Evolutionary conservation across 2,888 invertebrate genomes (phyloP).

Genomic region (Operophtera brumata): DNA sequence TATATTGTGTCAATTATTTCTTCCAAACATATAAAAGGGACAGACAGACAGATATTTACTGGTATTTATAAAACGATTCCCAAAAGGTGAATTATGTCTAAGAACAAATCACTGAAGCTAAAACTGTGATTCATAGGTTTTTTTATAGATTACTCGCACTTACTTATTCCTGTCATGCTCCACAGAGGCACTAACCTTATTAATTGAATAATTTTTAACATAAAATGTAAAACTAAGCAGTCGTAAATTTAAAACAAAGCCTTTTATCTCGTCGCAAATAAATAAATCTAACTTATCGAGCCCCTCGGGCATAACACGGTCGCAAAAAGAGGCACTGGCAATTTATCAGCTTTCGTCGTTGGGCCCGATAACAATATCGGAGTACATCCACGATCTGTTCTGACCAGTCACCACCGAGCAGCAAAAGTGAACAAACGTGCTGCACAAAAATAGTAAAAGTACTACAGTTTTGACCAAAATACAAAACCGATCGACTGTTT

Average conservation of each 20-base stretch:
- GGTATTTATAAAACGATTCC: too few species aligned
- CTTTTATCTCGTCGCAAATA: constrained; percentile 8
- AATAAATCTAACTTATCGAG: constrained; percentile 30
- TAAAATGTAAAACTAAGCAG: not conserved
- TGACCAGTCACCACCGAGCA: not conserved
- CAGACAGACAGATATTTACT: too few species aligned
- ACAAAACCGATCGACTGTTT: too few species aligned
- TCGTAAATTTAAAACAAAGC: not conserved
- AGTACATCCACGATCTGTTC: not conserved
- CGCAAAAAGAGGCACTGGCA: constrained; percentile 25
- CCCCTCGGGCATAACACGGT: constrained; percentile 24
- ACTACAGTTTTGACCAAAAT: too few species aligned
- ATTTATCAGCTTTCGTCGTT: constrained; percentile 32
- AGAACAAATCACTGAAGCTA: too few species aligned
- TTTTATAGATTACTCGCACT: too few species aligned
- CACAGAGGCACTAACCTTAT: not conserved
- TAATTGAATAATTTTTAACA: not conserved
- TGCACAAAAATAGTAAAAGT: too few species aligned
- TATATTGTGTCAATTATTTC: too few species aligned
- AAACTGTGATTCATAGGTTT: too few species aligned
- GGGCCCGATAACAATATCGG: constrained; percentile 22
- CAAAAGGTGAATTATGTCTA: too few species aligned
- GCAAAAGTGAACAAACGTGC: not conserved
- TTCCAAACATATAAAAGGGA: too few species aligned
- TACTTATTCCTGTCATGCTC: too few species aligned